Evolutionary conservation across 1,140 invertebrate genomes (phyloP), one percentile per base, ranked within the genome.

Genomic region (Drosophila burlai): DNA sequence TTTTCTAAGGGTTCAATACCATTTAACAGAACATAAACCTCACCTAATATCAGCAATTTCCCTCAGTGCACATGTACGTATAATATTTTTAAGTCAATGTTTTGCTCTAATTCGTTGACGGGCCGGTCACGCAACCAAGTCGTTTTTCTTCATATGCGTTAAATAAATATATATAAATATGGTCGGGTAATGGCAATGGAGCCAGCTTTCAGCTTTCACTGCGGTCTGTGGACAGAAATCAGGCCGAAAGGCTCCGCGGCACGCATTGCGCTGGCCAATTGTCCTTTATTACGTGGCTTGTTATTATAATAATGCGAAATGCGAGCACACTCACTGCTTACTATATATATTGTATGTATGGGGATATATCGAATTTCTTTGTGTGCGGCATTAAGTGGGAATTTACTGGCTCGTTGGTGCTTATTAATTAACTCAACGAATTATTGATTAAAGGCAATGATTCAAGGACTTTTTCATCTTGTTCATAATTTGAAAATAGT

Each of bases 101-200:
- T 78, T 80, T 63, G 60, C 81, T 89, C 78, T 80, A 90, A 90
- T 81, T 90, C 83, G 62, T 59, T 69, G 84, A 52, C 61, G 60
- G 59, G 16, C 57, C 47, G 69, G 84, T 83, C 84, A 89, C 84
- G 83, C 83, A 81, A 89, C 66, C 76, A 67, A 71, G 72, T 87
- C 84, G 76, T 87, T 89, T 87, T 83, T 89, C 81, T 89, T 77
- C 83, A 87, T 80, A 77, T 89, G 83, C 72, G 80, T 89, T 83
- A 80, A 80, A 87, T 87, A 77, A 68, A 68, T 79, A 38, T 59
- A 55, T 75, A 61, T 45, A 58, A 54, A 67, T 67, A 75, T 77
- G 64, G 62, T 62, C 26, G 49, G 58, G 43, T 54, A 65, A 64
- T 67, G 61, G 66, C 31, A 18, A 43, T 63, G 60, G 36, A 52